Evolutionary conservation across 2,797 vertebrate genomes (phyloP), one percentile per base, ranked within the genome.

Genomic region (Pteronotus mesoamericanus): DNA sequence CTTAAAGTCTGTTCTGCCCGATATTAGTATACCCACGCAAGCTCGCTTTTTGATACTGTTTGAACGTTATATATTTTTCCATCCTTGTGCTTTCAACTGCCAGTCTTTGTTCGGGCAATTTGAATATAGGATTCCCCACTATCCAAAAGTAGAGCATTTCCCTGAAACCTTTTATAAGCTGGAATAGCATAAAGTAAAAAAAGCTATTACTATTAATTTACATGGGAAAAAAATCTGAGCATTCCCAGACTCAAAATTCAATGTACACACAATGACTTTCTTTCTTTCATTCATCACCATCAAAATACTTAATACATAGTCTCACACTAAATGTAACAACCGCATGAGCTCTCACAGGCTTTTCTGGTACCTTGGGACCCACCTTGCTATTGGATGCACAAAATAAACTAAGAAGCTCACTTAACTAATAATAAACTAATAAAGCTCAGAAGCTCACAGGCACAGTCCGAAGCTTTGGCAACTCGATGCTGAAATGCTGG

Each of bases 31-130:
- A 77, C 21, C 46, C 19, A 53, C 18, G 61, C 21, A 16, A 78
- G 46, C 9, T 69, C 29, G 84, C 21, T 79, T 86, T 89, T 86
- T 59, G 32, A 85, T 85, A 74, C 26, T 71, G 22, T 71, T 94
- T 92, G 9, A n/a, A 71, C 71, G 18, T 11, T 83, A 61, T 48
- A 22, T 82, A 86, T 79, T 86, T 91, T 83, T 74, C 39, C 69
- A 92, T 51, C 16, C 78, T 90, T 92, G 88, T 39, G 71, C 32
- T 96, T 95, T 89, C 22, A 92, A 59, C 4, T 18, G 32, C 53
- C 4, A 75, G 66, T 74, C 66, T 82, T 87, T 71, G 22, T 79
- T 72, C 15, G 34, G 85, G 42, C 61, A 85, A 53, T 51, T 51
- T 85, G 51, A 78, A 85, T 37, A 75, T 37, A 59, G 53, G 53